These are phyloP conservation scores for Taxidea taxus DNA, from an alignment of 2,113 vertebrate species.

Conservation along the genomic window DNA sequence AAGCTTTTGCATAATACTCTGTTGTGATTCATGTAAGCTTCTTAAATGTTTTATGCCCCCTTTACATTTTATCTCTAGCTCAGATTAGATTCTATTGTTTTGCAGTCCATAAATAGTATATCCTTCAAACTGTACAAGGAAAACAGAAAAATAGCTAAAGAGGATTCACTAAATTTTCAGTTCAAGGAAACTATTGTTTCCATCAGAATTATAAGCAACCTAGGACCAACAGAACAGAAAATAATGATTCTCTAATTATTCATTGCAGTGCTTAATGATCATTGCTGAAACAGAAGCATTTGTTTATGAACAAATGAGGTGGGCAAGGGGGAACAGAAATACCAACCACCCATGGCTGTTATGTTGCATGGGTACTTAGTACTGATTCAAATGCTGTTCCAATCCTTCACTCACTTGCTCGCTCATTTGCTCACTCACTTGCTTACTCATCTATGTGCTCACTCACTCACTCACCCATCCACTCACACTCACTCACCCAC, in stretches of 20 bases:
- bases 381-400: neutral
- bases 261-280: neutral
- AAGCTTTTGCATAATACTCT: constrained; percentile 45
- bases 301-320: neutral
- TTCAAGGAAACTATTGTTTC: constrained; percentile 12
- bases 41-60: constrained; percentile 22
- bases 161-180: neutral
- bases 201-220: neutral
- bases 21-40: constrained; percentile 25
- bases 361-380: neutral
- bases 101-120: constrained; percentile 44
- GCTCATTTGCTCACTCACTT: neutral
- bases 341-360: neutral
- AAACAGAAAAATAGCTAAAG: constrained; percentile 42
- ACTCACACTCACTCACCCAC: accelerated
- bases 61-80: constrained; percentile 48
- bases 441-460: neutral
- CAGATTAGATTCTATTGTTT: constrained; percentile 54
- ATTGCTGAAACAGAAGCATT: too few species aligned
- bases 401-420: neutral
- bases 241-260: neutral
- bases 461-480: neutral
- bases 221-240: neutral
- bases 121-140: constrained; percentile 26
- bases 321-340: neutral